These are phyloP conservation scores for Momotus momota DNA, from an alignment of 2,797 vertebrate genomes.

Conservation along the genomic window DNA sequence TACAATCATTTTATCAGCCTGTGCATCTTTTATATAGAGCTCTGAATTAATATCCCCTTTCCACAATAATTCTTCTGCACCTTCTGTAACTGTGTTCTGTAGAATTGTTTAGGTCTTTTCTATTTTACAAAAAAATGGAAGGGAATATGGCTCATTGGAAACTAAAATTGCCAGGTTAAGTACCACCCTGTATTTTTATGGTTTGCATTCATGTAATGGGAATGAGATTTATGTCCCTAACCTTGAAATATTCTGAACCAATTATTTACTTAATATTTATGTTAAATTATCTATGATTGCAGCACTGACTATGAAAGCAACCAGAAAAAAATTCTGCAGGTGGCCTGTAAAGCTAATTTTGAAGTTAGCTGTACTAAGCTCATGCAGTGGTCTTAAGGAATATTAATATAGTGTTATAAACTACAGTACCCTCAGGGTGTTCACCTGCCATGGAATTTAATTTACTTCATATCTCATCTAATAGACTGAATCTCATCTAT, in stretches of 20 bases:
- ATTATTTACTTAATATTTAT: slow-evolving; percentile 86
- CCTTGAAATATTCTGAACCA: slow-evolving; percentile 78
- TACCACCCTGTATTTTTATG: slow-evolving; percentile 65
- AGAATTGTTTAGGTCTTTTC: slow-evolving; percentile 67
- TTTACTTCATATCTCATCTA: slow-evolving; percentile 84
- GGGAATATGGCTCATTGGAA: slow-evolving; percentile 51
- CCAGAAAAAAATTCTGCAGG: slow-evolving; percentile 78
- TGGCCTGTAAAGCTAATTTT: slow-evolving; percentile 83
- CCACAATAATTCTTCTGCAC: slow-evolving; percentile 44
- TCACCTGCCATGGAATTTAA: slow-evolving; percentile 83
- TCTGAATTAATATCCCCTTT: slow-evolving; percentile 60
- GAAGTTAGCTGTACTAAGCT: slow-evolving; percentile 77
- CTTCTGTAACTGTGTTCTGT: slow-evolving; percentile 34
- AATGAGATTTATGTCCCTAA: slow-evolving; percentile 77
- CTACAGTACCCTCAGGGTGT: slow-evolving; percentile 76
- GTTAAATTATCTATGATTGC: slow-evolving; percentile 78
- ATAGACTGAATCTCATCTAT: slow-evolving; percentile 81
- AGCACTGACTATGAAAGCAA: slow-evolving; percentile 78
- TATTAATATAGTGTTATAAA: slow-evolving; percentile 80
- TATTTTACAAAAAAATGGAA: slow-evolving; percentile 42
- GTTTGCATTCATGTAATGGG: slow-evolving; percentile 63
- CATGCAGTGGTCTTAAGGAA: slow-evolving; percentile 76
- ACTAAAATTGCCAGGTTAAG: slow-evolving; percentile 64
- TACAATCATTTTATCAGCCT: slow-evolving; percentile 41
- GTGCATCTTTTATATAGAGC: slow-evolving; percentile 6